Conservation (phyloP, 2,888 invertebrate species). For the Julus scanicus region DNA sequence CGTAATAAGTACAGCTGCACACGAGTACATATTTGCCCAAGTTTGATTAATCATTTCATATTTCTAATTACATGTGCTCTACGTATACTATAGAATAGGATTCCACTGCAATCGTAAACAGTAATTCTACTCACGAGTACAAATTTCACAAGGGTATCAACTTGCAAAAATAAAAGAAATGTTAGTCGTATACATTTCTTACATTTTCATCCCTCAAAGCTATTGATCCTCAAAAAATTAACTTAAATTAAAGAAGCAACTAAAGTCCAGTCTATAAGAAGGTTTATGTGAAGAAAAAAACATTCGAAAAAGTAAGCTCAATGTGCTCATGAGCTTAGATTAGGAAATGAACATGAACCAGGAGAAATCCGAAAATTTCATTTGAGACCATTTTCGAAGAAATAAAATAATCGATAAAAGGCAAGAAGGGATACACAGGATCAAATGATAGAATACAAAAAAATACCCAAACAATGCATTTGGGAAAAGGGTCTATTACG, state of each 20-base stretch:
- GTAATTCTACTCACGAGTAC: no score
- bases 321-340: background rate
- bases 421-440: background rate
- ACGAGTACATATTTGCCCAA: no score
- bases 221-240: background rate
- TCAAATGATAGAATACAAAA: background rate
- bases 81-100: no score
- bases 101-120: no score
- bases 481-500: no score
- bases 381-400: slow-evolving; percentile 13
- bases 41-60: no score
- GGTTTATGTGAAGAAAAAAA: background rate
- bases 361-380: background rate
- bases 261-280: background rate
- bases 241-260: background rate
- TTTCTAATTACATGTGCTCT: no score
- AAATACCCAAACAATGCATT: background rate
- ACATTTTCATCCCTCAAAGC: no score
- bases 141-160: no score
- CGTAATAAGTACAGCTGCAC: no score
- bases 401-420: background rate
- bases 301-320: background rate
- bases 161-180: no score
- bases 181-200: no score
- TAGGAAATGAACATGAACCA: slow-evolving; percentile 5